Evolutionary conservation across 2,113 vertebrate species (phyloP).

Genomic region (Dipodomys spectabilis): DNA sequence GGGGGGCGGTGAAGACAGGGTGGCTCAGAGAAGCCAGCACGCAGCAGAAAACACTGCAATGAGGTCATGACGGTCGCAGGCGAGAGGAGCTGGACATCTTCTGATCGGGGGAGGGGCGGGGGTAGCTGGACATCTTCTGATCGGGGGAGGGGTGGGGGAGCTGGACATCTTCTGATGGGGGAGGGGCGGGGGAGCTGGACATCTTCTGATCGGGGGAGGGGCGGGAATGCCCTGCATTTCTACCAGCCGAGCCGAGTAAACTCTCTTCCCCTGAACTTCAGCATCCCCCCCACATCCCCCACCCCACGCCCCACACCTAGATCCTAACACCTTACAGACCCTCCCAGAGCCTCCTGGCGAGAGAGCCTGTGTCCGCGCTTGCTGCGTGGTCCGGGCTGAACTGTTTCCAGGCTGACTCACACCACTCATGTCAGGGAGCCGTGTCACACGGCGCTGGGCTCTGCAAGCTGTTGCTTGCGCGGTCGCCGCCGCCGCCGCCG

Average conservation of each 20-base stretch:
- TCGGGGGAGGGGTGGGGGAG: no score
- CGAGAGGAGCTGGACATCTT: conserved; percentile 67
- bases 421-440: conserved; percentile 74
- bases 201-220: conserved; percentile 32
- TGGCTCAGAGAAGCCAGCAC: conserved; percentile 39
- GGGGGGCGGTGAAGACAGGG: background rate
- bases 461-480: conserved; percentile 83
- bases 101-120: background rate
- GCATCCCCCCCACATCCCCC: background rate
- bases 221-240: background rate
- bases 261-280: background rate
- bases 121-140: no score
- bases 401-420: conserved; percentile 85
- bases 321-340: conserved; percentile 1
- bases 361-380: conserved; percentile 1
- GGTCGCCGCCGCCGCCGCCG: conserved; percentile 20
- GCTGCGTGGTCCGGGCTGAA: conserved; percentile 64
- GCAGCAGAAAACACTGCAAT: conserved; percentile 62
- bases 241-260: background rate
- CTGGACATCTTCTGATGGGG: no score
- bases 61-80: conserved; percentile 75
- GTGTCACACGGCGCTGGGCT: conserved; percentile 79
- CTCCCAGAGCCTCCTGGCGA: background rate
- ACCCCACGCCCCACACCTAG: background rate
- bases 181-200: conserved; percentile 57